Base-by-base conservation (phyloP, 2,797 vertebrate genomes). In the Sandelia bainsii region DNA sequence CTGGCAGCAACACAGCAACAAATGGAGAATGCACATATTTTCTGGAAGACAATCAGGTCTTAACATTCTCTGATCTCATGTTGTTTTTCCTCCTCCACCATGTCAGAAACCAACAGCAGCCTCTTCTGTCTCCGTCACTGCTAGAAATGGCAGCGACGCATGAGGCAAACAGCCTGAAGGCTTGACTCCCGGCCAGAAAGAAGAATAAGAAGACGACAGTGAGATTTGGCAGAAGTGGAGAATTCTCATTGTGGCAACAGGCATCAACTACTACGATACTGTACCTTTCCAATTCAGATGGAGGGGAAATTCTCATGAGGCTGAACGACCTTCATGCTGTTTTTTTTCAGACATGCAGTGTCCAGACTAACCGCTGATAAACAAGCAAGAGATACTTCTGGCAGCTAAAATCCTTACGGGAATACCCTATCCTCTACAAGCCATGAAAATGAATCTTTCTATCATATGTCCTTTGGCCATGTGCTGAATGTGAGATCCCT, bases 121-220 rank as follows among this genome's bases (percentile, higher is more conserved):
- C 61, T 69, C 58, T 51, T 69, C 48, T 8, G 16, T 40, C 52
- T 64, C 48, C 25, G 44, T 39, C 13, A 8, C 54, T 42, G 19
- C 20, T 27, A 49, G 11, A 66, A 53, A 39, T 48, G 70, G 61
- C 70, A 71, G 29, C 72, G 73, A 77, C n/a, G 25, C 65, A 62
- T 25, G 39, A 77, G 48, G 66, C 44, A 17, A 62, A 51, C 66
- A 65, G 72, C 59, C 68, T 46, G 27, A 44, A 44, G n/a, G n/a
- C 29, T 60, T 84, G 82, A 86, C 58, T 60, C 22, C 11, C 6
- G 0, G 77, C 84, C 77, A 87, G 61, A n/a, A 59, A 42, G 67
- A 42, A 42, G 61, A 25, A 44, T 22, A 40, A 46, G 46, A 62
- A 54, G 78, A 67, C 66, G 73, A 78, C 65, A 70, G 62, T 29